Evolutionary conservation across 2,113 vertebrate genomes (phyloP), one percentile per base, ranked within the genome.

Genomic region (Oryctolagus cuniculus): DNA sequence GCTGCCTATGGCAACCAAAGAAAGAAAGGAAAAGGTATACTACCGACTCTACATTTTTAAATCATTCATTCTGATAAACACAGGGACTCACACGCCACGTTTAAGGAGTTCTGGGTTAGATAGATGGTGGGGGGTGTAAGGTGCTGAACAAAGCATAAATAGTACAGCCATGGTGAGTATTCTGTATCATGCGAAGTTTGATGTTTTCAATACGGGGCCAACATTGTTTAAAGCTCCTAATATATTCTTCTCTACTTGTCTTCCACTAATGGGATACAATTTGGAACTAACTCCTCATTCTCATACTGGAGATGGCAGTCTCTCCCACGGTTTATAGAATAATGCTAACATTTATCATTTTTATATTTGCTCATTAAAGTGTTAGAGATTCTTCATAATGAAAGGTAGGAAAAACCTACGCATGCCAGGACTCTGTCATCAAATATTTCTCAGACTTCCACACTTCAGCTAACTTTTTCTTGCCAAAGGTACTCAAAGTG

Each of bases 311-410:
- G 90, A 97, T 74, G 74, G 93, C 75, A 89, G 86, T 66, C 74
- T 92, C 49, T 91, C 87, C 63, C 3, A 2, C 64, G 75, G 93
- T 89, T 96, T 96, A 86, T 92, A 87, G 19, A 84, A 93, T 92
- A 96, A 92, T 87, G 83, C 44, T 95, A 95, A 77, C 95, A 95
- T 96, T 93, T 93, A 95, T 96, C 97, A 97, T 75, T 97, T 95
- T 96, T 97, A 94, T 97, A 97, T 92, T 95, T 96, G 90, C 79
- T 97, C 92, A 96, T 97, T 97, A 97, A 96, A 96, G 53, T 94
- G 85, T 77, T 91, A 77, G 90, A 64, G 70, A 82, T 80, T 87
- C 66, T 88, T 96, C 82, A 94, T 27, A 34, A 78, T 95, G 95
- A 95, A 97, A 89, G 79, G 92, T 70, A 94, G 79, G 77, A 15